Percentiles rank a stretch among this genome's conserved stretches.
These are phyloP conservation scores for Cephalopholis sonnerati DNA, from an alignment of 2,113 vertebrate species.

Conservation along the genomic window DNA sequence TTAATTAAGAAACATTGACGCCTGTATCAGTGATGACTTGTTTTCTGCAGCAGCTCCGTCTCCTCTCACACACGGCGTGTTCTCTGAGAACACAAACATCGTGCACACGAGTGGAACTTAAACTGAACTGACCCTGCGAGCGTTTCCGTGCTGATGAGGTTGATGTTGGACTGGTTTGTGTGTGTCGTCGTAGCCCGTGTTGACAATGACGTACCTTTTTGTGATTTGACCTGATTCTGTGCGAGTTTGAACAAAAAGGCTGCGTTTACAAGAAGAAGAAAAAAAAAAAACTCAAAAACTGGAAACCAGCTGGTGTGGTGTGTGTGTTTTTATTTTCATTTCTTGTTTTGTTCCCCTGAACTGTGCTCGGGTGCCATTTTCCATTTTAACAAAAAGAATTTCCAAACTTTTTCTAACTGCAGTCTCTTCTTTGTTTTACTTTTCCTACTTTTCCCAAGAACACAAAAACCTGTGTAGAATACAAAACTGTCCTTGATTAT, in stretches of 20 bases:
- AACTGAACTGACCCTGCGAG: neutral
- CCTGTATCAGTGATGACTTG: neutral
- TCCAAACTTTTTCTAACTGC: constrained; percentile 75
- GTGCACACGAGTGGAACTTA: constrained; percentile 9
- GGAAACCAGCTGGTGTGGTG: constrained; percentile 62
- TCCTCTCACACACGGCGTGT: too few species aligned
- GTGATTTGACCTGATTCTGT: constrained; percentile 69
- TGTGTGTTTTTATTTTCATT: constrained; percentile 9
- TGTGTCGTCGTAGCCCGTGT: constrained; percentile 65
- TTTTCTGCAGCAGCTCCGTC: neutral
- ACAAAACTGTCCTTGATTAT: constrained; percentile 67
- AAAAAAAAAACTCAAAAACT: constrained; percentile 23
- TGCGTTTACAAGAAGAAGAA: constrained; percentile 58
- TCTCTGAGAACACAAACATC: neutral
- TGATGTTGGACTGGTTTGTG: constrained; percentile 50
- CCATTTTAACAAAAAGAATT: constrained; percentile 64
- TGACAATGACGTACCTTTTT: constrained; percentile 54
- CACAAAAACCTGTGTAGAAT: constrained; percentile 64
- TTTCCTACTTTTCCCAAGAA: constrained; percentile 58
- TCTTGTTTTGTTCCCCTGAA: constrained; percentile 49
- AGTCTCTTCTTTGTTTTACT: constrained; percentile 63
- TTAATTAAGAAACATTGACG: neutral
- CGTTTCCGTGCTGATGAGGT: constrained; percentile 43
- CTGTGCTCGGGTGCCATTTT: constrained; percentile 76
- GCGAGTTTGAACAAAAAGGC: constrained; percentile 62